Conservation (phyloP, 2,888 invertebrate genomes). For the Cephus nigrinus region DNA sequence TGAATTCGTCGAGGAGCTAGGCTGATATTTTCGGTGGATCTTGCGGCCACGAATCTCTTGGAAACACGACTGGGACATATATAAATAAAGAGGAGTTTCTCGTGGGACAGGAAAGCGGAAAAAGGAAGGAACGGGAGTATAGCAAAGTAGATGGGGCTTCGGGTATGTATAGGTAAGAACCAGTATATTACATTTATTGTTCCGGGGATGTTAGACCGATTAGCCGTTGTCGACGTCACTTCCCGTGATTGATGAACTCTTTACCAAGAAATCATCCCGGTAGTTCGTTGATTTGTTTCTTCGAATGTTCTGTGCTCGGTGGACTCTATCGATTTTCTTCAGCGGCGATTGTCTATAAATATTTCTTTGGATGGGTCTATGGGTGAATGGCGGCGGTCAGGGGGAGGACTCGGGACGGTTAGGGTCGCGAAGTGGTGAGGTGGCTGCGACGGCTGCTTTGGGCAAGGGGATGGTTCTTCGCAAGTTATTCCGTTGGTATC, state of each 20-base stretch:
- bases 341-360: neutral
- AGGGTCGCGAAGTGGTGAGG: neutral
- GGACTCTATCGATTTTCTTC: neutral
- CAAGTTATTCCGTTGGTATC: neutral
- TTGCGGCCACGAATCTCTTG: neutral
- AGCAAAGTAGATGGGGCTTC: neutral
- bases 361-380: neutral
- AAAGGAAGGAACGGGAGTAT: neutral
- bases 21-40: neutral
- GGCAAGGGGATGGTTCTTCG: neutral
- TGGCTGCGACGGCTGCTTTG: neutral
- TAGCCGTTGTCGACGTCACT: constrained; percentile 5
- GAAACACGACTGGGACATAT: neutral
- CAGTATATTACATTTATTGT: neutral
- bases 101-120: neutral
- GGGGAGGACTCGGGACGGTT: neutral
- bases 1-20: neutral
- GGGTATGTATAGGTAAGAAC: neutral
- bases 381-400: neutral
- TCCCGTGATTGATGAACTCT: neutral
- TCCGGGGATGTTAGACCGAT: neutral
- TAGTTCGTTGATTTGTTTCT: neutral
- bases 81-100: neutral
- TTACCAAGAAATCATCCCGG: neutral
- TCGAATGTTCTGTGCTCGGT: neutral